Evolutionary conservation across 2,797 vertebrate species (phyloP).

Genomic region (Enteromius thamalakanensis): DNA sequence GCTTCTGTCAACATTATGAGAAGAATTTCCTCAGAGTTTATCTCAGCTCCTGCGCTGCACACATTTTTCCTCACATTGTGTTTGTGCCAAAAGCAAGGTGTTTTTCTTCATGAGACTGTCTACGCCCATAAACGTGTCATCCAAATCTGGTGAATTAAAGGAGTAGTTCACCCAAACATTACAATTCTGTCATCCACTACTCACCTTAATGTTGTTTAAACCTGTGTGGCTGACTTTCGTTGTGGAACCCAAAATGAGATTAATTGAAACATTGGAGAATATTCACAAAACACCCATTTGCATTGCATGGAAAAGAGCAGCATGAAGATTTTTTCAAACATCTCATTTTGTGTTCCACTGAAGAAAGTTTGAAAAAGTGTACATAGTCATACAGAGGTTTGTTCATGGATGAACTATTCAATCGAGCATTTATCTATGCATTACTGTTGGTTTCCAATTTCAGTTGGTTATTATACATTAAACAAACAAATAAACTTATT

Average conservation of each 20-base stretch:
- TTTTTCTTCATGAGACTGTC: neutral
- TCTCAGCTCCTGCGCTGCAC: neutral
- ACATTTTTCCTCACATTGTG: conserved; percentile 19
- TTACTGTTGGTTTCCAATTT: neutral
- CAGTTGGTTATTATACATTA: neutral
- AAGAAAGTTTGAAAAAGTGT: neutral
- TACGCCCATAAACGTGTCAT: neutral
- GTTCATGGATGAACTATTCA: neutral
- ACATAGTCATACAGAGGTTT: neutral
- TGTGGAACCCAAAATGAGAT: neutral
- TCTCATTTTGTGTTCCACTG: neutral
- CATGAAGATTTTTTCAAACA: neutral
- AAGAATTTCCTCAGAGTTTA: neutral
- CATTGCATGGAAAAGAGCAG: neutral
- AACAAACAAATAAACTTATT: neutral
- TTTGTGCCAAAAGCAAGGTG: neutral
- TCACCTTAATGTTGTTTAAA: neutral
- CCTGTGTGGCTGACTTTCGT: neutral
- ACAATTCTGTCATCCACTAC: neutral
- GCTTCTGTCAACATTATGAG: conserved; percentile 10
- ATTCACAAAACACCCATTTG: neutral
- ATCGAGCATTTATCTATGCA: neutral
- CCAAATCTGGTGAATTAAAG: conserved; percentile 1
- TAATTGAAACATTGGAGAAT: neutral
- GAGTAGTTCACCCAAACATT: neutral